phyloP scores from a whole-genome alignment of 2,113 vertebrate genomes.

The Elaphurus davidianus region DNA sequence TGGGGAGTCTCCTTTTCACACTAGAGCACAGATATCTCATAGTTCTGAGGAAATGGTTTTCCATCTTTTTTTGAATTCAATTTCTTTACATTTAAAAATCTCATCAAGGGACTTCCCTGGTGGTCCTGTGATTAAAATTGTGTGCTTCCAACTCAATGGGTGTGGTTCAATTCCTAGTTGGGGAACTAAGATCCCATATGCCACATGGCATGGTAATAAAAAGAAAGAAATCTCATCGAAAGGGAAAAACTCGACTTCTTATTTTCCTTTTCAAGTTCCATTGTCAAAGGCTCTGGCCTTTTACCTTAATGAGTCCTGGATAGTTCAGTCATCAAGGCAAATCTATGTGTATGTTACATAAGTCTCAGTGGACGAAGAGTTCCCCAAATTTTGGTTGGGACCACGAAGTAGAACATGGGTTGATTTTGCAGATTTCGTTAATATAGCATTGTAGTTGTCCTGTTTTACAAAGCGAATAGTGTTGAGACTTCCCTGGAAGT shows the following conservation, averaged over 20 bases:
- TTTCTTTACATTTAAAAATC: background rate
- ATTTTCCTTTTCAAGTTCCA: background rate
- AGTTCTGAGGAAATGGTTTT: background rate
- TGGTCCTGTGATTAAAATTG: background rate
- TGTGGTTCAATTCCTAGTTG: background rate
- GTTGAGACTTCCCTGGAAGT: background rate
- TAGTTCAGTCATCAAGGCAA: background rate
- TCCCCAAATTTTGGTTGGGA: background rate
- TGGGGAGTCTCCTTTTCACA: background rate
- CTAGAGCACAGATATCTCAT: background rate
- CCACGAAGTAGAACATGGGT: background rate
- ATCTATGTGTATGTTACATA: accelerated
- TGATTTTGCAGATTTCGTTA: background rate
- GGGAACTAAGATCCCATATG: background rate
- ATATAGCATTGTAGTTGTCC: background rate
- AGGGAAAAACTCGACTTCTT: background rate
- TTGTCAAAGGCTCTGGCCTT: background rate
- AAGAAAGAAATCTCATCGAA: background rate
- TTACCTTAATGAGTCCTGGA: background rate
- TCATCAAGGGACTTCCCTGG: background rate
- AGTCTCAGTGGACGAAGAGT: background rate
- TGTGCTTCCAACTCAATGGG: background rate
- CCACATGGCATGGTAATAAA: background rate
- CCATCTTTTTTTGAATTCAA: background rate
- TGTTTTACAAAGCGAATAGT: background rate